Evolutionary conservation across 2,113 vertebrate species (phyloP), one percentile per base, ranked within the genome.

Genomic region (Engraulis encrasicolus): DNA sequence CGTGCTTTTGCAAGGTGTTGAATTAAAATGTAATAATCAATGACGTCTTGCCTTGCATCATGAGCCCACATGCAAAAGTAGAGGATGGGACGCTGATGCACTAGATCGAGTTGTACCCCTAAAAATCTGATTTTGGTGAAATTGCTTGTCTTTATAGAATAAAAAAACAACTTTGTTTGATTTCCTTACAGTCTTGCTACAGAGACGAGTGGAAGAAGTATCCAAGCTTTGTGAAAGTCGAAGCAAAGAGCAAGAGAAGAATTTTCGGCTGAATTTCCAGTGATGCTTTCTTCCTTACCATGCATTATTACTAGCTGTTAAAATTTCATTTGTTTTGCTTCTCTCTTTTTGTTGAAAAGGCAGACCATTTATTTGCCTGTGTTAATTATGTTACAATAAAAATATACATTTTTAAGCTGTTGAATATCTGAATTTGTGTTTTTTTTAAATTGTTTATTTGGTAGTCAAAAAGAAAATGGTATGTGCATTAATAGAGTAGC

Each of bases 141-240:
- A 45, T 45, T 45, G 40, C 40, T 9, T 45, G 40, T 45, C 9
- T 45, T 45, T 9, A 45, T 9, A 45, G 40, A 45, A 45, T 9
- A 45, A 45, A 45, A 45, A 45, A 45, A 45, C 40, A 45, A 45
- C 40, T 45, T 45, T 80, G 1, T 40, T 48, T 71, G 23, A 85
- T 48, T 52, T 12, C 54, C 50, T 78, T 18, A 48, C 82, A 85
- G 96, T 95, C 0, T 91, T 98, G 49, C 92, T 99, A 82, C 97
- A 99, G 94, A 95, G 97, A 49, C 95, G 97, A 84, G 98, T 99
- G 52, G 97, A 99, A 84, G 98, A 99, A 82, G 98, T 97, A 85
- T 96, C 96, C 48, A 97, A 96, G 49, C 89, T 97, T 74, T 99
- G 96, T 0, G 97, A 99, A 89, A 96, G 92, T 27, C 97, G 97